These are phyloP conservation scores for Parazoanthus swiftii DNA, from an alignment of 92 coral and sea anemone genomes.

Conservation along the genomic window DNA sequence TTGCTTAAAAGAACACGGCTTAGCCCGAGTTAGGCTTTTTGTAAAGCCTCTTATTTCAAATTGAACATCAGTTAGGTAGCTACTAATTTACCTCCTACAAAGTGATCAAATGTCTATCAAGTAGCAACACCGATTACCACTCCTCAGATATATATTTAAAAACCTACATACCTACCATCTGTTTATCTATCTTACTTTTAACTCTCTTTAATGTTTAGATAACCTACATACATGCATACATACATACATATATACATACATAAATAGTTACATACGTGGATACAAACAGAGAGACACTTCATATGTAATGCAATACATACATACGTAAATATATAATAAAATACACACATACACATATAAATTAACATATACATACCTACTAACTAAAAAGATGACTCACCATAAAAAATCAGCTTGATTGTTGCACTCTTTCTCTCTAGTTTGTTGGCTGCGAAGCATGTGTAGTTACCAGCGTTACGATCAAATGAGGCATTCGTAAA, in stretches of 20 bases:
- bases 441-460: conserved; percentile 24
- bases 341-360: background rate
- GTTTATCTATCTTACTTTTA: no score
- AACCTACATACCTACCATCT: no score
- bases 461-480: conserved; percentile 4
- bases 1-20: no score
- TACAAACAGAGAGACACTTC: background rate
- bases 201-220: no score
- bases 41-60: no score
- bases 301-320: background rate
- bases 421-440: conserved; percentile 20
- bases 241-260: background rate
- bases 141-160: no score
- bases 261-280: background rate
- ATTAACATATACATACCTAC: background rate
- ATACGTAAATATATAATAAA: background rate
- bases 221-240: background rate
- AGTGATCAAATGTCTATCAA: no score
- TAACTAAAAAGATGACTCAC: background rate
- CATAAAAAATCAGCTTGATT: conserved; percentile 3
- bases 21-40: no score
- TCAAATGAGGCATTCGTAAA: background rate
- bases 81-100: no score
- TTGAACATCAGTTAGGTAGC: no score
- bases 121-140: no score